Base-by-base conservation (phyloP, 2,797 vertebrate genomes). In the Discoglossus pictus region DNA sequence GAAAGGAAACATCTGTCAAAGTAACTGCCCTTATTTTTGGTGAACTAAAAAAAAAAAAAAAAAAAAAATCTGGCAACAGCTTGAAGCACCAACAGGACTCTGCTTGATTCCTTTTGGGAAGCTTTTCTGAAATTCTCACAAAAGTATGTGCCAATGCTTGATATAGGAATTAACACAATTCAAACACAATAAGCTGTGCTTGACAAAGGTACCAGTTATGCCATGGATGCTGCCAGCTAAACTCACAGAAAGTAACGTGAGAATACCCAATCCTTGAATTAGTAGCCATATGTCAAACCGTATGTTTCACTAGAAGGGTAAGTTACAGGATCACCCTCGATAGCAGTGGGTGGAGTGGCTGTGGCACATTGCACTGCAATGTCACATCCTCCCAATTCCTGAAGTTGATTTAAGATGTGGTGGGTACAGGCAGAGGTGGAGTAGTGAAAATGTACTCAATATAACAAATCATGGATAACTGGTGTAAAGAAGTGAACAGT, bases 381-480 rank as follows among this genome's bases (percentile, higher is more conserved):
- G 34, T 51, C 50, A 24, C 50, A 62, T 50, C 42, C 60, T 58
- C 68, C 58, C 36, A 21, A 35, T 24, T 18, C 36, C 35, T 64
- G 34, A 35, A 68, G 25, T n/a, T n/a, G 43, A 66, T 52, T 48
- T 48, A 25, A 24, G 48, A 15, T 56, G 35, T 48, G 39, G 43
- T 47, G 42, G 16, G 60, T 25, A 50, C 4, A n/a, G 17, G 60
- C 38, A 47, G 20, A 53, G 24, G 42, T 52, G 58, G 43, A 21
- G 34, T 64, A 40, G 68, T 43, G 43, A 58, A 40, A 24, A 51
- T 58, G 52, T 38, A 59, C 43, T 67, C 53, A 56, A 70, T 21
- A 27, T 31, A 44, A 64, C 66, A 54, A 40, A 61, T 62, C 44
- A 42, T 46, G 23, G 31, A 58, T 52, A 16, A 24, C 50, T 51